Evolutionary conservation across 2,888 invertebrate species (phyloP).

Genomic region (Trachelus stipa): DNA sequence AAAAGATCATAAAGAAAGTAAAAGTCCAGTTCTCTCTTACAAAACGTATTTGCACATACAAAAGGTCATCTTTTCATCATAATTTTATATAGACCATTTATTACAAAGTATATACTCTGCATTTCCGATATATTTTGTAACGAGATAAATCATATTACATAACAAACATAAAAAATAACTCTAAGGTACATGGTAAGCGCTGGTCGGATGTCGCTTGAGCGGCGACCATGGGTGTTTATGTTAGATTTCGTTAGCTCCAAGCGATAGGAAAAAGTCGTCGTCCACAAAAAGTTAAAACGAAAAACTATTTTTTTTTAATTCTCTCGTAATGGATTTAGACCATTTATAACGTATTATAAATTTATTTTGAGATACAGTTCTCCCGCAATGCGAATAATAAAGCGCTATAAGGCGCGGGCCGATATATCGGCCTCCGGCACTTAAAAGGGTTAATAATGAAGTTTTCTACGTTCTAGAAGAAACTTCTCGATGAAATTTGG

Average conservation of each 20-base stretch:
- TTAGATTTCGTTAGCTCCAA: conserved; percentile 14
- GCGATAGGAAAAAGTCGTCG: conserved; percentile 14
- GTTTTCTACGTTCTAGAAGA: no score
- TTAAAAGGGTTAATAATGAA: no score
- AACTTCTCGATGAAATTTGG: no score
- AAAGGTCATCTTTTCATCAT: conserved; percentile 28
- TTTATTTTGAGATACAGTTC: conserved; percentile 12
- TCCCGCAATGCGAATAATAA: conserved; percentile 22
- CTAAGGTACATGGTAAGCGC: conserved; percentile 27
- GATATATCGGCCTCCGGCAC: conserved; percentile 23
- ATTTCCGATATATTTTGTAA: conserved; percentile 28
- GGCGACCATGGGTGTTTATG: conserved; percentile 9
- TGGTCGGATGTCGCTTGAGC: not conserved
- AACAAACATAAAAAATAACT: conserved; percentile 28
- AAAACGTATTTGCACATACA: conserved; percentile 29
- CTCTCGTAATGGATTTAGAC: no score
- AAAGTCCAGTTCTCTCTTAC: conserved; percentile 23
- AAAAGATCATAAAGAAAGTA: conserved; percentile 12
- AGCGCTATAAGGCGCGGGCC: conserved; percentile 16
- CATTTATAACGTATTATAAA: conserved; percentile 3
- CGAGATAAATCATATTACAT: conserved; percentile 26
- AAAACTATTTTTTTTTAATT: conserved; percentile 9
- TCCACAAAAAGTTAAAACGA: conserved; percentile 10
- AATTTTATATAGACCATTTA: conserved; percentile 26
- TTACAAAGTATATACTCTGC: conserved; percentile 25